phyloP scores from a whole-genome alignment of 1,140 invertebrate species.

The fruit fly (Drosophila melanogaster) region DNA sequence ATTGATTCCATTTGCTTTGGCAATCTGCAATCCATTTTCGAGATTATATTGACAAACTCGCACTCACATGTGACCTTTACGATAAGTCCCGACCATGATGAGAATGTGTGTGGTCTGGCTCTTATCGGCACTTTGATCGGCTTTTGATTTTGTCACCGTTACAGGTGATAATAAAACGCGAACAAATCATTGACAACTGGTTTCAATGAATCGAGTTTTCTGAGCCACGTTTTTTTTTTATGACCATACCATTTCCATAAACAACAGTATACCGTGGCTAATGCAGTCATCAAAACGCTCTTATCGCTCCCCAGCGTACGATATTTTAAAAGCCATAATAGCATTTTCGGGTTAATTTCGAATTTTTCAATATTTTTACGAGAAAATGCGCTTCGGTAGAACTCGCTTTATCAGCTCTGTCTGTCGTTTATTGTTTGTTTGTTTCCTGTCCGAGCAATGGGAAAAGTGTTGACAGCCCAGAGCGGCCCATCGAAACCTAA shows the following conservation, averaged over 20 bases:
- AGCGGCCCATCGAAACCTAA: slow-evolving; percentile 23
- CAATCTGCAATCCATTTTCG: slow-evolving; percentile 37
- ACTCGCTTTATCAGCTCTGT: slow-evolving; percentile 62
- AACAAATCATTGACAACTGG: slow-evolving; percentile 49
- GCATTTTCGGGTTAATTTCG: slow-evolving; percentile 56
- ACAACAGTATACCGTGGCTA: slow-evolving; percentile 43
- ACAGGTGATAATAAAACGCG: slow-evolving; percentile 71
- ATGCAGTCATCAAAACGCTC: slow-evolving; percentile 62
- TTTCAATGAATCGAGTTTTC: slow-evolving; percentile 42
- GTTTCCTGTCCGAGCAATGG: slow-evolving; percentile 61
- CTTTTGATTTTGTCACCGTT: slow-evolving; percentile 29
- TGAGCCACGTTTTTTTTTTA: slow-evolving; percentile 43
- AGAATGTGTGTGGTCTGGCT: slow-evolving; percentile 47
- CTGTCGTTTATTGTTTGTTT: slow-evolving; percentile 62
- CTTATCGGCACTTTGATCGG: slow-evolving; percentile 46
- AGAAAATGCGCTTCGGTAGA: slow-evolving; percentile 23
- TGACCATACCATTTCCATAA: slow-evolving; percentile 41
- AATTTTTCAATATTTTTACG: slow-evolving; percentile 32
- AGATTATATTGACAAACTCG: slow-evolving; percentile 37
- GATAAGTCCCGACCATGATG: slow-evolving; percentile 17
- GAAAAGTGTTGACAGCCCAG: slow-evolving; percentile 68
- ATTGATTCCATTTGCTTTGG: slow-evolving; percentile 36
- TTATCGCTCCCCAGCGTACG: slow-evolving; percentile 50
- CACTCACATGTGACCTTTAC: slow-evolving; percentile 38
- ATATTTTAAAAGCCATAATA: slow-evolving; percentile 67